These are phyloP conservation scores for Cariama cristata DNA, from an alignment of 2,113 vertebrate species.

Conservation along the genomic window DNA sequence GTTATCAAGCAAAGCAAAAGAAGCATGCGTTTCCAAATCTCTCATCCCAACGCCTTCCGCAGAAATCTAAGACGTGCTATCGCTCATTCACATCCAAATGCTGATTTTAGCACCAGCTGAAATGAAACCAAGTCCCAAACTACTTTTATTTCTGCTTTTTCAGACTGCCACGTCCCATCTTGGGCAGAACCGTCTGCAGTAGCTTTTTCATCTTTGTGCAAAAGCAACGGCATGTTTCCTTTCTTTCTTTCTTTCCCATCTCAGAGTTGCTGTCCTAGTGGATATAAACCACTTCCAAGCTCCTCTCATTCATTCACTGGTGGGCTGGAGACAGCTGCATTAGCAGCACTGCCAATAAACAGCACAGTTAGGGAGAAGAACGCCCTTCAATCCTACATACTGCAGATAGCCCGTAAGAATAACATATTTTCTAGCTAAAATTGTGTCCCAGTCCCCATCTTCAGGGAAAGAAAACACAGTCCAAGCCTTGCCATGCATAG, in stretches of 20 bases:
- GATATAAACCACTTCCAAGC: neutral
- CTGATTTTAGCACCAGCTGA: neutral
- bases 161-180: fast-evolving
- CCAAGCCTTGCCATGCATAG: neutral
- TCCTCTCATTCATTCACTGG: neutral
- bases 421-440: neutral
- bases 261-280: neutral
- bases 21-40: neutral
- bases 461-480: neutral
- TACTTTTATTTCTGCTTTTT: neutral
- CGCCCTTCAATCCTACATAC: neutral
- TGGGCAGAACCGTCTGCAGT: neutral
- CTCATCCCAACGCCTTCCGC: neutral
- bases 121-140: neutral
- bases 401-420: neutral
- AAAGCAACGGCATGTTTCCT: neutral
- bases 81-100: neutral
- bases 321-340: neutral
- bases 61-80: neutral
- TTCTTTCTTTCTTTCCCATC: neutral
- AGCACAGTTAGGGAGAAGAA: neutral
- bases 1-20: neutral
- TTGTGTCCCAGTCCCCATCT: neutral
- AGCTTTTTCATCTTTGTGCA: neutral
- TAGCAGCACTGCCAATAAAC: neutral